A percentile compares a stretch with the other conserved stretches of the same genome.
These are phyloP conservation scores for Eurystomus glaucurus DNA, from an alignment of 2,797 vertebrate genomes.

Conservation along the genomic window DNA sequence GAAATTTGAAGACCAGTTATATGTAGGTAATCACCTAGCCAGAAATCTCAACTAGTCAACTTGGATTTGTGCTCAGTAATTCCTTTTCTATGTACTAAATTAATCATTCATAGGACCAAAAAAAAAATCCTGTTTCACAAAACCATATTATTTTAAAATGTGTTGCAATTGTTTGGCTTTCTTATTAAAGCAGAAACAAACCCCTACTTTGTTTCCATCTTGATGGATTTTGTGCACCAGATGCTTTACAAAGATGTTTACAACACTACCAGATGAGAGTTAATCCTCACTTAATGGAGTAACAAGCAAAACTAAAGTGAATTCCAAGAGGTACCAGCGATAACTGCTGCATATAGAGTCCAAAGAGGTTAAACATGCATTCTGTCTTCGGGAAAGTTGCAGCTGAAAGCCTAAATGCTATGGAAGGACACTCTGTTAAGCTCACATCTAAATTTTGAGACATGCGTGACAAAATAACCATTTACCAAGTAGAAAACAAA, in stretches of 20 bases:
- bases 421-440: neutral
- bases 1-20: neutral
- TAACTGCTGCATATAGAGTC: neutral
- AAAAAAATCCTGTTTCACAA: neutral
- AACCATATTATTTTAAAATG: neutral
- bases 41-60: neutral
- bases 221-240: constrained; percentile 30
- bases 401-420: neutral
- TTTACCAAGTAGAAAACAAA: neutral
- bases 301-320: constrained; percentile 6
- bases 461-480: neutral
- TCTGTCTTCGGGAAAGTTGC: neutral
- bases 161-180: constrained; percentile 4
- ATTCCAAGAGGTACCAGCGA: neutral
- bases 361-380: neutral
- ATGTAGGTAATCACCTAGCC: neutral
- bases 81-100: neutral
- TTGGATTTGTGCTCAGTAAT: neutral
- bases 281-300: constrained; percentile 22
- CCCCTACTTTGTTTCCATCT: neutral
- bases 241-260: constrained; percentile 26
- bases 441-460: neutral
- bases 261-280: neutral
- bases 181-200: constrained; percentile 20
- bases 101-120: neutral